Evolutionary conservation across 1,140 invertebrate species (phyloP), one percentile per base, ranked within the genome.

Genomic region (Homalodisca vitripennis): DNA sequence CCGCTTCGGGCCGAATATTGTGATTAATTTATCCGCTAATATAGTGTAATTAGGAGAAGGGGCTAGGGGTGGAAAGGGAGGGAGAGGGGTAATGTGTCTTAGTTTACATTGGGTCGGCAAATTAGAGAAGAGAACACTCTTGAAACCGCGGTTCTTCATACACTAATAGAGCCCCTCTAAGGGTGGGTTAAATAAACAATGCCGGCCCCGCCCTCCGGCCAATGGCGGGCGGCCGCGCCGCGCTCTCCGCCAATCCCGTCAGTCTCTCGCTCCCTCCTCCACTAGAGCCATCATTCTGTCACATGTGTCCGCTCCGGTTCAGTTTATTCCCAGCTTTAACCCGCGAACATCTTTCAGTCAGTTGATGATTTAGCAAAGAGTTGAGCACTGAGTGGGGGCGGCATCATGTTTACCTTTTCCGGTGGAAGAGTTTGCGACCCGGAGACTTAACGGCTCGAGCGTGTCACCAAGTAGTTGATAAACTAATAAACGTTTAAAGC

Each of bases 101-200:
- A 60, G 55, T 60, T 60, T 60, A 60, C 55, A 60, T 60, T 60
- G 27, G 55, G 55, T 60, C 55, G 22, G 55, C 55, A 60, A 60
- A 60, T 60, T 60, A 60, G 55, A 60, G 48, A 51, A 51, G 48
- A 60, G 55, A 60, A 13, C 55, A 26, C 55, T 60, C 24, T 60
- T 26, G 55, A 60, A 60, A 60, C 55, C 55, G 22, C 55, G 27
- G 55, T 60, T 60, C 55, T 60, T 60, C 55, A 60, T 60, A 66
- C 63, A 47, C 63, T 46, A 46, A 66, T 66, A 66, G 63, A 68
- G 48, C 67, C 67, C 55, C 32, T 57, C 48, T 62, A 55, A 47
- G 53, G 55, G 55, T 31, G 27, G 67, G 67, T 47, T 47, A 32
- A 69, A 69, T 57, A 69, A 69, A 69, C 67, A 69, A 63, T 48